Percentiles rank a stretch among this genome's conserved stretches.
Evolutionary conservation across 2,888 invertebrate genomes (phyloP).

Genomic region (Ctena decussata): DNA sequence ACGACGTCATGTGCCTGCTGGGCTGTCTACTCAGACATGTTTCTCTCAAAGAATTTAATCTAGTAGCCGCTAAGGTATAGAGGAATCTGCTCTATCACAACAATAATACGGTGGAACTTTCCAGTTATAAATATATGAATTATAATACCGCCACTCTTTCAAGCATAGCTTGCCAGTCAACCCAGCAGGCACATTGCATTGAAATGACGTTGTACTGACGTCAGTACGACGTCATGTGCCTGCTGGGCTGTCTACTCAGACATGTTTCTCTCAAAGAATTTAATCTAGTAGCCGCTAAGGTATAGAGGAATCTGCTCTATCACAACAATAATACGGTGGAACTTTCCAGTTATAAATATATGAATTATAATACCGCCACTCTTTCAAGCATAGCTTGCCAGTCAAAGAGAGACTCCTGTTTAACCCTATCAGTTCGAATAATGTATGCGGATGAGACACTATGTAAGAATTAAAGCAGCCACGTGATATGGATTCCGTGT

Average conservation of each 20-base stretch:
- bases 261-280: too few species aligned
- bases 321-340: constrained; percentile 94
- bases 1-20: too few species aligned
- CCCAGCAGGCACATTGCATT: constrained; percentile 92
- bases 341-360: constrained; percentile 95
- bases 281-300: too few species aligned
- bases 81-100: constrained; percentile 88
- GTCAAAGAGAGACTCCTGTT: constrained; percentile 89
- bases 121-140: constrained; percentile 94
- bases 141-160: constrained; percentile 88
- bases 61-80: constrained; percentile 70
- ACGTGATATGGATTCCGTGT: constrained; percentile 96
- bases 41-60: too few species aligned
- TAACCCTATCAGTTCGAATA: constrained; percentile 90
- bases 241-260: too few species aligned
- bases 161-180: constrained; percentile 90
- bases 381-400: constrained; percentile 90
- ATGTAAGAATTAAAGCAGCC: constrained; percentile 95
- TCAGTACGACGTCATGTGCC: too few species aligned
- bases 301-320: constrained; percentile 77
- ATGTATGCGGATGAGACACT: constrained; percentile 95
- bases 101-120: constrained; percentile 93
- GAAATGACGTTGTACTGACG: too few species aligned
- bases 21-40: too few species aligned
- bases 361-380: constrained; percentile 88